Evolutionary conservation across 2,888 invertebrate species (phyloP).

Genomic region (Cataglyphis rosenhaueri): DNA sequence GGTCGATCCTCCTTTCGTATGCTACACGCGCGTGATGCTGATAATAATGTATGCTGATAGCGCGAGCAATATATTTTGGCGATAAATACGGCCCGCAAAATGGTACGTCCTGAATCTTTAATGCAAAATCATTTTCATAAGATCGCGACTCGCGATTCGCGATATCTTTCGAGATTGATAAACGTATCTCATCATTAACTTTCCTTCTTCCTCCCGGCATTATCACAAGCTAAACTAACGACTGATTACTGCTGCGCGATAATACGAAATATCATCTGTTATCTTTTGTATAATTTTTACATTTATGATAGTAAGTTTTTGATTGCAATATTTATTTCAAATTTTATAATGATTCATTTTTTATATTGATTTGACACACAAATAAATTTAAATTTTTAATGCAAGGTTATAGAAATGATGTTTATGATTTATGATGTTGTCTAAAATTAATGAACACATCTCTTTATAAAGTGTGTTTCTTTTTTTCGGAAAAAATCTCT

Average conservation of each 20-base stretch:
- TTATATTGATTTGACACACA: background rate
- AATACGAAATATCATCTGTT: background rate
- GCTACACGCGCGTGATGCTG: constrained; percentile 44
- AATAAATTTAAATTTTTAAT: background rate
- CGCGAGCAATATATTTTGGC: constrained; percentile 48
- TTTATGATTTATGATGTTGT: constrained; percentile 23
- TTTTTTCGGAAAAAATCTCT: background rate
- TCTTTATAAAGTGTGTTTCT: background rate
- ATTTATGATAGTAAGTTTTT: background rate
- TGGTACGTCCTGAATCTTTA: constrained; percentile 48
- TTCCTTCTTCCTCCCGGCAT: background rate
- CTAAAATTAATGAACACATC: constrained; percentile 3
- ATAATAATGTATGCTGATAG: constrained; percentile 55
- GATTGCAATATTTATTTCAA: background rate
- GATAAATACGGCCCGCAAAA: constrained; percentile 45
- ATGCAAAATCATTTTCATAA: constrained; percentile 42
- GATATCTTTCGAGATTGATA: constrained; percentile 32
- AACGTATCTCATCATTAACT: constrained; percentile 26
- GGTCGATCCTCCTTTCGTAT: constrained; percentile 51
- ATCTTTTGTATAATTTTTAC: background rate
- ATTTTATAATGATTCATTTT: background rate
- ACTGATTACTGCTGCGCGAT: background rate
- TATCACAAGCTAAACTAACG: constrained; percentile 25
- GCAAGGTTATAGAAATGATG: background rate
- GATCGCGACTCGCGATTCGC: constrained; percentile 14